Base-by-base conservation (phyloP, 2,113 vertebrate species). In the Nerophis ophidion region DNA sequence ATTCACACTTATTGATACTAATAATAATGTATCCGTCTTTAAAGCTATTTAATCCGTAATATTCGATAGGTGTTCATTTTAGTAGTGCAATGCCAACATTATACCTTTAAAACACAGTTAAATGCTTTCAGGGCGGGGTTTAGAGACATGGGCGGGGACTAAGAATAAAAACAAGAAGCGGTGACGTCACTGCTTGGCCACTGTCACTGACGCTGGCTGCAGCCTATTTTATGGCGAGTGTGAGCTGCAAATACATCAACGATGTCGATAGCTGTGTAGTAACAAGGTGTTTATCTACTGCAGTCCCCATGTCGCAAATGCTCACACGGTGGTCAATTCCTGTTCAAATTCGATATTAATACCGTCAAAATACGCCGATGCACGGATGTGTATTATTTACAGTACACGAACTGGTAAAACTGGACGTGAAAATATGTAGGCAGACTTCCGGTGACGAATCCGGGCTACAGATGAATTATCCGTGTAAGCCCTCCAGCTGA, bases 401-500 rank as follows among this genome's bases (percentile, higher is more conserved):
- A 44, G 12, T 33, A 8, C 42, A 33, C 5, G n/a, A 33, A 36
- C 1, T 7, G 14, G 19, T 33, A 13, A 26, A 47, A 9, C 8
- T 65, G 45, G 13, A 52, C 7, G n/a, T 14, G 17, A 42, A 8
- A 33, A 11, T 13, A 13, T 14, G 14, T 42, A 57, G 52, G 44
- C 13, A 16, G 63, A 59, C 68, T 65, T 65, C 70, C 9, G 59
- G 60, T 14, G 48, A 61, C 26, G 36, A 63, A 82, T 79, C 68
- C 78, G 77, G 84, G 81, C 74, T 85, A 80, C 73, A 81, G 69
- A 81, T 81, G 80, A 86, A 84, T 87, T 83, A 87, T 86, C 84
- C 70, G 71, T 71, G 17, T 85, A 86, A 87, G 72, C 81, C 81
- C 15, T 38, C 48, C 76, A 77, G 71, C 76, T 72, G 74, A 82